A percentile compares a stretch with the other conserved stretches of the same genome.
Conservation (phyloP, 2,797 vertebrate species). For the Lemur catta region DNA sequence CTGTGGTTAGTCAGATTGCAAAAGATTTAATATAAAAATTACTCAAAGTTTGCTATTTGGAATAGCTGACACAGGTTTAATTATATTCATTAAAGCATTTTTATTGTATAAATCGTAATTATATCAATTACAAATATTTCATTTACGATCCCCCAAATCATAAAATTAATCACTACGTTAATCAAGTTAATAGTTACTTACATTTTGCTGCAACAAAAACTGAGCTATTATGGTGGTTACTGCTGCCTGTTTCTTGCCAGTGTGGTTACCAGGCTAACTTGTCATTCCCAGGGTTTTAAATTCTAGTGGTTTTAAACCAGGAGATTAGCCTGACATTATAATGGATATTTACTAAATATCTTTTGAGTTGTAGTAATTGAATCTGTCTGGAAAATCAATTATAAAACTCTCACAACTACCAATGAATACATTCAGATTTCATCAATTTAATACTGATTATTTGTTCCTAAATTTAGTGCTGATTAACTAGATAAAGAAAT, state of each 20-base stretch:
- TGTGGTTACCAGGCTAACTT: conserved; percentile 21
- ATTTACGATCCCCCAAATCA: background rate
- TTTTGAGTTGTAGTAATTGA: background rate
- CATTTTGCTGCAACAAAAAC: conserved; percentile 42
- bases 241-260: background rate
- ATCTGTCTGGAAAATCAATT: background rate
- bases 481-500: background rate
- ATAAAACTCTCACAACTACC: background rate
- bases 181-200: conserved; percentile 8
- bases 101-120: background rate
- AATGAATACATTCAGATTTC: background rate
- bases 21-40: background rate
- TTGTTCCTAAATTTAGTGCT: background rate
- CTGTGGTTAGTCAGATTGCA: background rate
- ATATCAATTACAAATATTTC: background rate
- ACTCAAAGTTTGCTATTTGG: background rate
- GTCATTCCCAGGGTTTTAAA: conserved; percentile 27
- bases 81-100: background rate
- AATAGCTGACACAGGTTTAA: background rate
- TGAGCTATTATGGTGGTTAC: background rate
- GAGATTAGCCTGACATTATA: conserved; percentile 40
- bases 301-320: background rate
- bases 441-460: background rate
- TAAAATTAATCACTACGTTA: background rate
- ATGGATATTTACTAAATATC: conserved; percentile 35